These are phyloP conservation scores for Podarcis lilfordi DNA, from an alignment of 2,797 vertebrate species.

Conservation along the genomic window DNA sequence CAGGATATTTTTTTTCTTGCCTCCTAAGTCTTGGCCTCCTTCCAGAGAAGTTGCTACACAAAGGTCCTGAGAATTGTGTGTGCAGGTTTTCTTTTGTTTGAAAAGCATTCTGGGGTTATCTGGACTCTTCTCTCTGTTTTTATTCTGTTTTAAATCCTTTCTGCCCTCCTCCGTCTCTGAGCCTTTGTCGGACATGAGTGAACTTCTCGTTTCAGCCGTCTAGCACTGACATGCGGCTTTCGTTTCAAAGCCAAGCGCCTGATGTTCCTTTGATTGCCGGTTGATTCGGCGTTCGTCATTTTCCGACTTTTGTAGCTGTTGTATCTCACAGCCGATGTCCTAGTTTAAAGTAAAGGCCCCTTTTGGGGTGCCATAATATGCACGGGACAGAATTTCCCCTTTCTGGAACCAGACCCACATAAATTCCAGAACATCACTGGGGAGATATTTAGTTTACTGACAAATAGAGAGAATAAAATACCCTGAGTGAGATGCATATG, in stretches of 20 bases:
- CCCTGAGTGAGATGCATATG: too few species aligned
- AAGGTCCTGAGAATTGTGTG: slow-evolving; percentile 18
- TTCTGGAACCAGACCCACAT: background rate
- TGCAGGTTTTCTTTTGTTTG: background rate
- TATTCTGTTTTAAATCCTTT: background rate
- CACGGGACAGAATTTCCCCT: background rate
- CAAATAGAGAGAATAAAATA: background rate
- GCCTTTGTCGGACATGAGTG: slow-evolving; percentile 36
- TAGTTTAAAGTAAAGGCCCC: background rate
- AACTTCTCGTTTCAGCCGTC: slow-evolving; percentile 34
- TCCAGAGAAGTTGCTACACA: background rate
- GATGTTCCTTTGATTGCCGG: background rate
- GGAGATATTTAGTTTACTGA: background rate
- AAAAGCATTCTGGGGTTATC: background rate
- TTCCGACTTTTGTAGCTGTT: background rate
- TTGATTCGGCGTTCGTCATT: slow-evolving; percentile 1
- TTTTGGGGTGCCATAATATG: background rate
- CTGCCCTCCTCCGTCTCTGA: background rate
- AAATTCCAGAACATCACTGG: background rate
- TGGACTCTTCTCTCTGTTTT: background rate
- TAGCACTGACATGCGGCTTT: background rate
- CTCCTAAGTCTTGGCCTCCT: background rate
- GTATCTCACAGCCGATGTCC: background rate
- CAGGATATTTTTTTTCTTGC: background rate
- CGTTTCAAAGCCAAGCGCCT: slow-evolving; percentile 15